A percentile compares a stretch with the other conserved stretches of the same genome.
These are phyloP conservation scores for Drosophila basisetae DNA, from an alignment of 2,888 invertebrate species.

Conservation along the genomic window DNA sequence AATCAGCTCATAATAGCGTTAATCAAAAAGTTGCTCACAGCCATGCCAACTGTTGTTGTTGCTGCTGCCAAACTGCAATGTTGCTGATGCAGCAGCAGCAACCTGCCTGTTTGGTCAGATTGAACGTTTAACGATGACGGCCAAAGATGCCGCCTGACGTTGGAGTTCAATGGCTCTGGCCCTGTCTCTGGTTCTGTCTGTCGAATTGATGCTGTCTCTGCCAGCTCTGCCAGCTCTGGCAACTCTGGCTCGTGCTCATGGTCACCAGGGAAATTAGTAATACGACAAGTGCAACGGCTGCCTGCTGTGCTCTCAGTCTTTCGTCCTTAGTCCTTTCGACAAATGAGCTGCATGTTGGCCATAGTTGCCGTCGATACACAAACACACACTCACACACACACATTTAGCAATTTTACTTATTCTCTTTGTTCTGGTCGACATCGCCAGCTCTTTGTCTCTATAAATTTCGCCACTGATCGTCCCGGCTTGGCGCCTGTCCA, in stretches of 20 bases:
- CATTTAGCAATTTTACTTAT: slow-evolving; percentile 67
- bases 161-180: slow-evolving; percentile 50
- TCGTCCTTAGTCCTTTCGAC: slow-evolving; percentile 40
- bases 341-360: slow-evolving; percentile 76
- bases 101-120: slow-evolving; percentile 46
- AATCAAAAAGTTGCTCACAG: slow-evolving; percentile 75
- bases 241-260: slow-evolving; percentile 51
- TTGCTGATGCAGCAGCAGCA: slow-evolving; percentile 53
- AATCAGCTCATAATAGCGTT: slow-evolving; percentile 80
- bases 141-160: slow-evolving; percentile 33
- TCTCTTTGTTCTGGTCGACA: slow-evolving; percentile 66
- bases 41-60: slow-evolving; percentile 24
- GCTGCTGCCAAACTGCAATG: slow-evolving; percentile 26
- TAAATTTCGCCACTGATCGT: slow-evolving; percentile 75
- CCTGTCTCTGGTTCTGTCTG: slow-evolving; percentile 12
- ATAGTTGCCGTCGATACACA: slow-evolving; percentile 13
- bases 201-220: background rate
- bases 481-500: slow-evolving; percentile 70
- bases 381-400: slow-evolving; percentile 7
- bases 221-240: slow-evolving; percentile 16
- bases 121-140: slow-evolving; percentile 72
- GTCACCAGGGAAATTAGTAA: slow-evolving; percentile 82
- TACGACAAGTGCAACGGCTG: slow-evolving; percentile 76
- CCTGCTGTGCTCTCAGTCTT: slow-evolving; percentile 26
- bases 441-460: slow-evolving; percentile 68